Evolutionary conservation across 2,797 vertebrate genomes (phyloP), one percentile per base, ranked within the genome.

Genomic region (Lerista edwardsae): DNA sequence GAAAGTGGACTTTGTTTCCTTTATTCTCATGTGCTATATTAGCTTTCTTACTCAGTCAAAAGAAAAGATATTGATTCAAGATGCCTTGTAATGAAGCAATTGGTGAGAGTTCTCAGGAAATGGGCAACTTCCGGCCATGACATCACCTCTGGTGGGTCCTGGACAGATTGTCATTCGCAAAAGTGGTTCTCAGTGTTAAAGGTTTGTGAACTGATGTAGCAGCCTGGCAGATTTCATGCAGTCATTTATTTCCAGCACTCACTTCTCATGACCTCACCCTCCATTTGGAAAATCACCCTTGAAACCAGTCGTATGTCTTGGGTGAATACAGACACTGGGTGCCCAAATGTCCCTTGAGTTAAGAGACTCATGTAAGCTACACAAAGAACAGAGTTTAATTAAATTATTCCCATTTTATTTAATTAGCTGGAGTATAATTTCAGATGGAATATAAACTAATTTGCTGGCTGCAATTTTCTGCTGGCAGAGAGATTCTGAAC

Each of bases 1-100:
- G 76, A 75, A 90, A 86, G 25, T 14, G 83, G 87, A 44, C 51
- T 84, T 90, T 21, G n/a, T 78, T 85, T 90, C 75, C 41, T 67
- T 89, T 87, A 75, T 78, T 86, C 7, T 71, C 51, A 69, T 23
- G 19, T 61, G 39, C 39, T 75, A 15, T 88, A n/a, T 64, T 64
- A 72, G 79, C 23, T 68, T 29, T 69, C 17, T 77, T 85, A 2
- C 21, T 55, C 23, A 41, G 47, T 27, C 68, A 88, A 79, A 86
- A 10, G 14, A 14, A 78, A 59, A 1, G 3, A 31, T 67, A 31
- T 47, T 47, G 65, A 25, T 19, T 5, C 6, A 77, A n/a, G 87
- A 76, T 77, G 90, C 31, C 2, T 74, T 21, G 77, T 79, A 41
- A 59, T 7, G 82, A 3, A 69, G 31, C 27, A n/a, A 3, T 8